Evolutionary conservation across 2,113 vertebrate genomes (phyloP).

Genomic region (Pseudolaguvia tuberculata): DNA sequence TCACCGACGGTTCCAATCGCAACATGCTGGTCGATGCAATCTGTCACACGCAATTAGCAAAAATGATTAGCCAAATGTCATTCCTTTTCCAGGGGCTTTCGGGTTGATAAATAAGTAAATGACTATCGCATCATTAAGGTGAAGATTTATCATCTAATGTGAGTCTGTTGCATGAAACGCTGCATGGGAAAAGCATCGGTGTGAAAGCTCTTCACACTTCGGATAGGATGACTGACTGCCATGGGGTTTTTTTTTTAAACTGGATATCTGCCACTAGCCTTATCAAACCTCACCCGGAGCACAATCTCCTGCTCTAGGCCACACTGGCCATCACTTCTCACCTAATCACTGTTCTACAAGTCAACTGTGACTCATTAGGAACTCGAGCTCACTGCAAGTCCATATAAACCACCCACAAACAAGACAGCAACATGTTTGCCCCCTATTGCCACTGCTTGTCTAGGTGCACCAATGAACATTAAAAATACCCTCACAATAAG

Average conservation of each 20-base stretch:
- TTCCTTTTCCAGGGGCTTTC: neutral
- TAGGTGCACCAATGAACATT: neutral
- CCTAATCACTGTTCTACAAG: neutral
- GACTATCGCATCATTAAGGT: constrained; percentile 7
- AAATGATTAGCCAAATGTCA: constrained; percentile 1
- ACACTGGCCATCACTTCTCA: neutral
- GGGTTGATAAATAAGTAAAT: constrained; percentile 16
- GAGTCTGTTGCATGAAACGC: neutral
- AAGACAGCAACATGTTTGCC: neutral
- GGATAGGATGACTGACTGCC: neutral
- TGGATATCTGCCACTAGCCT: neutral
- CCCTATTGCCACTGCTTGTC: neutral
- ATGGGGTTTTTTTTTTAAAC: neutral
- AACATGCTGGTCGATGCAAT: constrained; percentile 19
- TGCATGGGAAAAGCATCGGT: no score
- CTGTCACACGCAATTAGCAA: constrained; percentile 35
- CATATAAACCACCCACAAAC: neutral
- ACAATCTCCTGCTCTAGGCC: neutral
- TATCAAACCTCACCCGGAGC: neutral
- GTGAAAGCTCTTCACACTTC: neutral
- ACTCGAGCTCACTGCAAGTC: neutral
- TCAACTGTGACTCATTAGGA: neutral
- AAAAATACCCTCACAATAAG: no score
- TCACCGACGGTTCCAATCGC: constrained; percentile 14
- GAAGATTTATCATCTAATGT: neutral